phyloP scores from a whole-genome alignment of 2,113 vertebrate species.

The Aramus guarauna region DNA sequence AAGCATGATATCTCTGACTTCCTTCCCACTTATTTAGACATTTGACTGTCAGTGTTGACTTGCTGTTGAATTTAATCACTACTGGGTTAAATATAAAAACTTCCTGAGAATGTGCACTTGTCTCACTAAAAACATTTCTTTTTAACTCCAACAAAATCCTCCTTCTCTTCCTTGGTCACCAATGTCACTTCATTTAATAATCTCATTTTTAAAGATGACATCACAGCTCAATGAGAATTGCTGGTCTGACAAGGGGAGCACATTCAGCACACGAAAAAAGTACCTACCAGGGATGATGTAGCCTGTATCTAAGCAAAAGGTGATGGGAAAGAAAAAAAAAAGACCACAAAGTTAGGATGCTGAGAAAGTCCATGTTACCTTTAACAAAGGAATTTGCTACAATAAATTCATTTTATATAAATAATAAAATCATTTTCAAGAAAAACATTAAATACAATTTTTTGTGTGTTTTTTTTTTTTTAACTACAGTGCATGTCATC shows the following conservation, averaged over 20 bases:
- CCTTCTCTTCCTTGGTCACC: background rate
- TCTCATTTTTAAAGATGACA: slow-evolving; percentile 18
- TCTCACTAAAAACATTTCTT: slow-evolving; percentile 4
- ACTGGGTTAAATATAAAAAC: background rate
- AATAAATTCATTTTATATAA: background rate
- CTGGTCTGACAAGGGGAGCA: slow-evolving; percentile 19
- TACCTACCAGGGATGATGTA: background rate
- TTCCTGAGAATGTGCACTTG: background rate
- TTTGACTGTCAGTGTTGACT: background rate
- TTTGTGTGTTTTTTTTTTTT: background rate
- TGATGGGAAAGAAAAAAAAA: background rate
- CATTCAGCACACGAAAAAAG: background rate
- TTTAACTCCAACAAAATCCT: background rate
- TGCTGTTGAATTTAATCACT: background rate
- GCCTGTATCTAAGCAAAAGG: background rate
- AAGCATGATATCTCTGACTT: background rate
- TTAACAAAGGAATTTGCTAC: background rate
- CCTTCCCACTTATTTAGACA: background rate
- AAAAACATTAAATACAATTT: background rate
- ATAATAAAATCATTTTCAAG: background rate
- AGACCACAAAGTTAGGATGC: background rate
- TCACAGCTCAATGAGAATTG: slow-evolving; percentile 1
- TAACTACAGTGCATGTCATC: background rate
- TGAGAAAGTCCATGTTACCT: background rate
- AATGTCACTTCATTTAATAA: slow-evolving; percentile 14